Evolutionary conservation across 2,113 vertebrate genomes (phyloP).

Genomic region (Charadrius vociferus): DNA sequence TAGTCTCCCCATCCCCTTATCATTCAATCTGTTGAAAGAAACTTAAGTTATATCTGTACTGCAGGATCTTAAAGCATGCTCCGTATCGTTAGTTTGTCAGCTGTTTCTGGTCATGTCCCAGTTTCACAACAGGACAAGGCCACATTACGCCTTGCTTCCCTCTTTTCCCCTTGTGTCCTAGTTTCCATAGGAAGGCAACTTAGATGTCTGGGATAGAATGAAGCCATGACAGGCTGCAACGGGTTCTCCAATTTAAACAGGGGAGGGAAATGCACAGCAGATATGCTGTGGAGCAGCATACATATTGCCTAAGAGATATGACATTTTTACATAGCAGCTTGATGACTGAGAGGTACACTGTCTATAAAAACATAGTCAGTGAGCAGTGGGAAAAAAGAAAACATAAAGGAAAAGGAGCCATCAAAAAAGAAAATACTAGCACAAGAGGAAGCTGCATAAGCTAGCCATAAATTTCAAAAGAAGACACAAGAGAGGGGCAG

Average conservation of each 20-base stretch:
- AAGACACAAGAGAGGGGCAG: not conserved
- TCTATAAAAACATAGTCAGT: not conserved
- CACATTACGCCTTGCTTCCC: not conserved
- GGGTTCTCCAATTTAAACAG: not conserved
- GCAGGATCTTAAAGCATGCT: not conserved
- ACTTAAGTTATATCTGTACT: not conserved
- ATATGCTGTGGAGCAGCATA: not conserved
- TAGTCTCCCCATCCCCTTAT: not conserved
- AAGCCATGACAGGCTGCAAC: not conserved
- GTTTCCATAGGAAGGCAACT: not conserved
- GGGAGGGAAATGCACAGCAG: not conserved
- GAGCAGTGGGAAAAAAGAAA: not conserved
- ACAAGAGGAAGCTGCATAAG: not conserved
- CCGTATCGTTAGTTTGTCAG: not conserved
- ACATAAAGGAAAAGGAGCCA: not conserved
- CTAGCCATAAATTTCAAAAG: not conserved
- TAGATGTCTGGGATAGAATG: not conserved
- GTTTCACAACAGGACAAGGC: not conserved
- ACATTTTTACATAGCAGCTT: not conserved
- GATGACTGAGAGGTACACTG: not conserved
- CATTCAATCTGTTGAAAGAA: not conserved
- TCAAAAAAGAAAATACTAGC: not conserved
- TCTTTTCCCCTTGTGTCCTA: not conserved
- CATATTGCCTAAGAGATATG: not conserved
- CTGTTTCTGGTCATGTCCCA: not conserved